Evolutionary conservation across 2,888 invertebrate species (phyloP), one percentile per base, ranked within the genome.

Genomic region (Lottia gigantea): DNA sequence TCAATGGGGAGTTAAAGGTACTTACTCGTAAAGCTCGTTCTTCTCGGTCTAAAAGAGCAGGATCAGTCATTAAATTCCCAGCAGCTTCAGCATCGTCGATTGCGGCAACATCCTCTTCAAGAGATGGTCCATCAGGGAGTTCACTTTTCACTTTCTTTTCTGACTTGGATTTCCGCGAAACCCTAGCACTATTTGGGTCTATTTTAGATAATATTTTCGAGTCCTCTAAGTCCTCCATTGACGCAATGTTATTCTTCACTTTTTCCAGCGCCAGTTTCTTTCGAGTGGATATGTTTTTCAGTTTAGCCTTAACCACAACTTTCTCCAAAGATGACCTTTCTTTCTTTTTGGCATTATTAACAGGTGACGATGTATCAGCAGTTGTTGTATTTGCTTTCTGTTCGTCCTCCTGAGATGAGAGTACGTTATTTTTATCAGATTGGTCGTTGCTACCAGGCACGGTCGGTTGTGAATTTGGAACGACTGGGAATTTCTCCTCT

Each of bases 11-110:
- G 3, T 7, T 46, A 19, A 25, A 45, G 55, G 8, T 14, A 25
- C 77, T 72, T 74, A 82, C 82, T 77, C 78, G 76, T 8, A 82
- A 70, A 8, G 79, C 77, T 31, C 81, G 67, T 47, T 80, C 80
- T 64, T 81, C 81, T n/a, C 81, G 47, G 25, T 72, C 74, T 26
- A 80, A 76, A 26, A 71, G 67, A 11, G 77, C 67, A 1, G 80
- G 78, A 68, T 82, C 80, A 25, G 72, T 75, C 49, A 73, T 74
- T 15, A 80, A 67, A 40, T 75, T 72, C 46, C 73, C 74, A n/a
- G 46, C 45, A 12, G 66, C 25, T 46, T 62, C 62, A 15, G 23
- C 62, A 23, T 62, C 62, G 16, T 49, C 45, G 3, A 26, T 49
- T 7, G 62, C 47, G 23, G 45, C 55, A 55, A 12, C 46, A 23